Evolutionary conservation across 2,113 vertebrate species (phyloP).

Genomic region (Psettodes erumei): DNA sequence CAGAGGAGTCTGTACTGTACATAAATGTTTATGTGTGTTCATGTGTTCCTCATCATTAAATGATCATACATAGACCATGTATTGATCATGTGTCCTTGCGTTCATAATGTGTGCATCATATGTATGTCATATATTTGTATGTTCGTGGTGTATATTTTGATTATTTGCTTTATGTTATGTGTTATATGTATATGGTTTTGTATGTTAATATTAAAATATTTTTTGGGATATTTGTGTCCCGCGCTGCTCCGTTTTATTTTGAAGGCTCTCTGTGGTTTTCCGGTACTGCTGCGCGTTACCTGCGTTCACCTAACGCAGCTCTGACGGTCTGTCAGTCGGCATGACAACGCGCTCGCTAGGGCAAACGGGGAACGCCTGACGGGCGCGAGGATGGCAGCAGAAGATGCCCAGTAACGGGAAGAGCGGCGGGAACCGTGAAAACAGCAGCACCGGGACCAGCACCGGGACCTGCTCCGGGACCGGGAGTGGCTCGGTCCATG

Average conservation of each 20-base stretch:
- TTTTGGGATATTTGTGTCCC: no score
- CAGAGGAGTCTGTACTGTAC: no score
- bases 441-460: conserved; percentile 1
- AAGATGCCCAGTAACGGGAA: conserved; percentile 69
- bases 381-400: conserved; percentile 61
- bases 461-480: conserved; percentile 23
- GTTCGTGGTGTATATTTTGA: no score
- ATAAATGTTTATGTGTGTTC: no score
- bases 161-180: no score
- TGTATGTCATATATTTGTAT: no score
- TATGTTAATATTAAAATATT: no score
- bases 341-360: conserved; percentile 65
- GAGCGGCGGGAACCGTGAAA: conserved; percentile 15
- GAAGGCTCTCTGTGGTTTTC: conserved; percentile 5
- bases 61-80: no score
- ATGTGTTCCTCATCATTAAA: no score
- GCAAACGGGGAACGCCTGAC: conserved; percentile 45
- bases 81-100: no score
- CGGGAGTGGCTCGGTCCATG: conserved; percentile 56
- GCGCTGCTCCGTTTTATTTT: conserved; percentile 55
- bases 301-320: conserved; percentile 32
- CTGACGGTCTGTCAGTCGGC: conserved; percentile 53
- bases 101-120: no score
- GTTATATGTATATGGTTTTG: no score
- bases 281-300: background rate